Evolutionary conservation across 2,888 invertebrate species (phyloP), one percentile per base, ranked within the genome.

Genomic region (Tineola bisselliella): DNA sequence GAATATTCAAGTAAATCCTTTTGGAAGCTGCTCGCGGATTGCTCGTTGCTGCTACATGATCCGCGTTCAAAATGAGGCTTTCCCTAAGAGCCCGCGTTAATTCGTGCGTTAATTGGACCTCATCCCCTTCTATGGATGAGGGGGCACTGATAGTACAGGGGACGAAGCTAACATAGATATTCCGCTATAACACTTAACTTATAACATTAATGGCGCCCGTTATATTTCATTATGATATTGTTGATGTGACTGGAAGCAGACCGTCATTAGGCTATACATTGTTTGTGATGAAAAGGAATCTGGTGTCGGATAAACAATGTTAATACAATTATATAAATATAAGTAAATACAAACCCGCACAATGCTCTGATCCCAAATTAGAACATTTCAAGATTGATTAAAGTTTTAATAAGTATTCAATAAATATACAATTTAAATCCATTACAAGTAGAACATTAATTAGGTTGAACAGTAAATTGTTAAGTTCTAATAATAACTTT

Each of bases 61-160:
- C 67, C 62, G 66, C 63, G 63, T 67, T 64, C 64, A 65, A 58
- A 66, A 67, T 66, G 64, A 64, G 62, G 56, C 63, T 62, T 30
- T 60, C 56, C 31, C 62, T 60, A 61, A 62, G 63, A 64, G 63
- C 60, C 62, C n/a, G 59, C 65, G 63, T 63, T 66, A 65, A 65
- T 65, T 64, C 63, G 61, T 33, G 61, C 64, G 65, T 65, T 66
- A 66, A 66, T 66, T 66, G 66, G 63, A 33, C 60, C 61, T 59
- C 62, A 61, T 60, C 60, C 43, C 61, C 43, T 58, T 25, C 6
- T 11, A 19, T 13, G 56, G n/a, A n/a, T n/a, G n/a, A n/a, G n/a
- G n/a, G n/a, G n/a, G 18, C n/a, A 54, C 10, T 38, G 38, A 38
- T 38, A 38, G 38, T 38, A 38, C n/a, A 38, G 38, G 38, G 38